phyloP scores from a whole-genome alignment of 2,797 vertebrate genomes.

The Thalassophryne amazonica region DNA sequence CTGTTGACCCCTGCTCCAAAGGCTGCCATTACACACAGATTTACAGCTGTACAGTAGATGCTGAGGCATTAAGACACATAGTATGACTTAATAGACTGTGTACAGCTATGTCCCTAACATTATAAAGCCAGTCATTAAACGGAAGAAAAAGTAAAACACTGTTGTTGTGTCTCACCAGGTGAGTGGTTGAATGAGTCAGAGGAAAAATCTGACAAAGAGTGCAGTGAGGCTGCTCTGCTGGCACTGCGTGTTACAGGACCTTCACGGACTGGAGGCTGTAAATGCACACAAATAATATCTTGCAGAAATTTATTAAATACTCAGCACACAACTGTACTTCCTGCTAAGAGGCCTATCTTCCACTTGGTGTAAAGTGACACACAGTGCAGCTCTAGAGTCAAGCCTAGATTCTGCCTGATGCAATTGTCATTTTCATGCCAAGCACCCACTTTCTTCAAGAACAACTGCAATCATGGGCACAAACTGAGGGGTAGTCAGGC shows the following conservation, averaged over 20 bases:
- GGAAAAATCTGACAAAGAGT: constrained; percentile 83
- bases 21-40: too few relatives aligned
- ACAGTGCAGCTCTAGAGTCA: not conserved
- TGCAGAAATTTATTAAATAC: not conserved
- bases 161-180: constrained; percentile 61
- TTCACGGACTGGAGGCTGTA: constrained; percentile 86
- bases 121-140: not conserved
- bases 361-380: not conserved
- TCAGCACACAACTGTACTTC: not conserved
- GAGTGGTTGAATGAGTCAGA: constrained; percentile 83
- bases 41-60: too few relatives aligned
- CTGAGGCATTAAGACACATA: too few relatives aligned
- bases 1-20: too few relatives aligned
- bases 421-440: too few relatives aligned
- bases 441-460: too few relatives aligned
- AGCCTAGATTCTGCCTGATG: too few relatives aligned
- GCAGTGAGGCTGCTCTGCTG: constrained; percentile 76
- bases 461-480: not conserved
- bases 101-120: not conserved
- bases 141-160: not conserved
- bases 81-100: too few relatives aligned
- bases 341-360: not conserved
- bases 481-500: too few relatives aligned
- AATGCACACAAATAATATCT: constrained; percentile 32
- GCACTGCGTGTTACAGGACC: constrained; percentile 58